Percentiles rank a stretch among this genome's conserved stretches.
Conservation (phyloP, 2,888 invertebrate species). For the Urechis unicinctus region DNA sequence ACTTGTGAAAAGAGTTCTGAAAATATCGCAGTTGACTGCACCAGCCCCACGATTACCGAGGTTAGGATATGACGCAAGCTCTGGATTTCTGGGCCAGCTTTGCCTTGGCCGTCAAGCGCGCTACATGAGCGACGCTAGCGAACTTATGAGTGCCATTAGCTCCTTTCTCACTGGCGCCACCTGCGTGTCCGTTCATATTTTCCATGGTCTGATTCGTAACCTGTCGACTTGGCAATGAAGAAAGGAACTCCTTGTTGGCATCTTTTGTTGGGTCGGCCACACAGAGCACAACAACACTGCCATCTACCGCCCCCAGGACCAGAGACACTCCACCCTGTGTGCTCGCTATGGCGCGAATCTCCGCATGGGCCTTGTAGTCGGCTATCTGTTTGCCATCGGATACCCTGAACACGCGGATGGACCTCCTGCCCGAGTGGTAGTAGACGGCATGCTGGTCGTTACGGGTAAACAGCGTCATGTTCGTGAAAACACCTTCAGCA, state of each 20-base stretch:
- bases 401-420: constrained; percentile 69
- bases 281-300: constrained; percentile 84
- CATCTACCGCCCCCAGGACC: constrained; percentile 86
- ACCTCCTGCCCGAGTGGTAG: constrained; percentile 92
- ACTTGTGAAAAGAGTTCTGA: too few relatives aligned
- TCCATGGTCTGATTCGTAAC: neutral
- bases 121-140: constrained; percentile 40
- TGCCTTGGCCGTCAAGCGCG: constrained; percentile 42
- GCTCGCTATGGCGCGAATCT: constrained; percentile 32
- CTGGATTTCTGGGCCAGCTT: constrained; percentile 37
- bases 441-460: constrained; percentile 93
- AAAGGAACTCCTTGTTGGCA: constrained; percentile 32
- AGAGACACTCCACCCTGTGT: constrained; percentile 39
- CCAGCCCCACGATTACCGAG: too few relatives aligned
- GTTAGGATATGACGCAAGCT: constrained; percentile 34
- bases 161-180: constrained; percentile 3
- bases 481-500: constrained; percentile 94
- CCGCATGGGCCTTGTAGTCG: constrained; percentile 59
- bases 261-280: constrained; percentile 59
- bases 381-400: constrained; percentile 85
- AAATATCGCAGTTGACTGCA: too few relatives aligned
- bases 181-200: neutral
- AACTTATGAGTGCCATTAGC: constrained; percentile 30
- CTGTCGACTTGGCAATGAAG: constrained; percentile 32
- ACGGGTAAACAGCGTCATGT: constrained; percentile 73